A percentile compares a stretch with the other conserved stretches of the same genome.
Evolutionary conservation across 2,888 invertebrate genomes (phyloP).

Genomic region (Megaustenia siamemsis): DNA sequence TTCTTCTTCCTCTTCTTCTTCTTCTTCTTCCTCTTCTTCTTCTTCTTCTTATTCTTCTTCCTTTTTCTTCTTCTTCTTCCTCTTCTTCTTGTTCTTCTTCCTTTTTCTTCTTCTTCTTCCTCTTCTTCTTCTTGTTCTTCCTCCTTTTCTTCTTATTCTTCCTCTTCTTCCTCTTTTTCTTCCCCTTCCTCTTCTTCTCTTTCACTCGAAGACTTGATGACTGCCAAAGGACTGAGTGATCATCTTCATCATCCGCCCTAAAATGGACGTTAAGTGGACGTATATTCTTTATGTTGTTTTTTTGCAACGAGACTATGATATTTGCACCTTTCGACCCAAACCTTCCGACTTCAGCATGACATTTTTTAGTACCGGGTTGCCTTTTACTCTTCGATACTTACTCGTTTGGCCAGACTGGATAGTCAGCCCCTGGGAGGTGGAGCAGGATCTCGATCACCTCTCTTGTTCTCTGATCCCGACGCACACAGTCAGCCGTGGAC

Average conservation of each 20-base stretch:
- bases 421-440: neutral
- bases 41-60: too few relatives aligned
- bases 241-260: too few relatives aligned
- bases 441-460: too few relatives aligned
- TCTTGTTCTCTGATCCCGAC: neutral
- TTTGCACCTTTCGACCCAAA: too few relatives aligned
- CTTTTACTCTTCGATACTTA: too few relatives aligned
- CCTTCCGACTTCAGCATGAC: too few relatives aligned
- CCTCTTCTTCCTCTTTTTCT: neutral
- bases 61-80: neutral
- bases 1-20: neutral
- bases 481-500: too few relatives aligned
- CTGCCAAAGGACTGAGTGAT: neutral
- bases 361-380: too few relatives aligned
- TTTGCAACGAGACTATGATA: neutral
- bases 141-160: neutral
- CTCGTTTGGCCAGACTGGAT: too few relatives aligned
- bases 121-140: neutral
- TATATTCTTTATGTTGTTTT: neutral
- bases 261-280: too few relatives aligned
- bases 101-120: neutral
- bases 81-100: neutral
- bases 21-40: constrained; percentile 11
- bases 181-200: neutral
- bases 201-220: neutral